Base-by-base conservation (phyloP, 2,797 vertebrate species). In the Streptopelia turtur region DNA sequence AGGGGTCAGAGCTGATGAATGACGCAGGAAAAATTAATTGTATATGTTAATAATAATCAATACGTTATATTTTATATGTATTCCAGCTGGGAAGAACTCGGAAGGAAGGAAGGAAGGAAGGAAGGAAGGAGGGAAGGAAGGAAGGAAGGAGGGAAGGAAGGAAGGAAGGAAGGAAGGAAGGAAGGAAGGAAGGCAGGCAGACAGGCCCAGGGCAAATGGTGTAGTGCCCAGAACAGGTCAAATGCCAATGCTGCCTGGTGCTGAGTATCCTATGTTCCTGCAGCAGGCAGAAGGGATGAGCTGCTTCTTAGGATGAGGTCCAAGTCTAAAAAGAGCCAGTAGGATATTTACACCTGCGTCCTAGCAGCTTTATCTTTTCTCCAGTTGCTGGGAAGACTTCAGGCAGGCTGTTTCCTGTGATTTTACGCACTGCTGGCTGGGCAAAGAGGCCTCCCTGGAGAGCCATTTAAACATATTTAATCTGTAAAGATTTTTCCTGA, bases 321-420 rank as follows among this genome's bases (percentile, higher is more conserved):
- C 2, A 21, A 72, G 27, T 18, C 37, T 69, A 16, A 87, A 81
- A 91, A 87, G 60, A 70, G 22, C 5, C 0, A 0, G 27, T 72
- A 72, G 52, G 18, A 56, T 76, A 74, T 82, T 90, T 72, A 76
- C 0, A 4, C 25, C 43, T 88, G 21, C 2, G 2, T 84, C 25
- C 10, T 47, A 76, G 59, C 55, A 93, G 85, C 55, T 76, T 90
- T 89, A 37, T 91, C 21, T n/a, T 90, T 92, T 91, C 89, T 93
- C n/a, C 53, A 41, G 64, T 74, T 87, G 41, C 45, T 91, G 87
- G 64, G 90, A 84, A 49, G 45, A 35, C 50, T 37, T 64, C 41
- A 66, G 63, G 52, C 75, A 79, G 91, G 43, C 69, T 49, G 56
- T 84, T 95, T 74, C 80, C 93, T 87, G 39, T 89, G 87, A 88